Conservation (phyloP, 2,113 vertebrate species). For the Mesoclemmys tuberculata region DNA sequence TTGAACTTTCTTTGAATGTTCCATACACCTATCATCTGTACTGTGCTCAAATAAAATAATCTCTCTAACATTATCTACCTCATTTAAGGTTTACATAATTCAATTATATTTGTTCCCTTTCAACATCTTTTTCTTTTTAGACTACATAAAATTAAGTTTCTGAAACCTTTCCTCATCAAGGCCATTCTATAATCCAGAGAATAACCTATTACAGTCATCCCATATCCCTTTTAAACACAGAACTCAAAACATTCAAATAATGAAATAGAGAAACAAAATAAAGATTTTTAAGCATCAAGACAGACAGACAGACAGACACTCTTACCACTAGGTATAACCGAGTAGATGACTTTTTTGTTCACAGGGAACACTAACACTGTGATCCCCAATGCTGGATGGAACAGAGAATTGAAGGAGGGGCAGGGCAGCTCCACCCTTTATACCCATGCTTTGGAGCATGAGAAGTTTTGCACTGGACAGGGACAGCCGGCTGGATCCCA, state of each 20-base stretch:
- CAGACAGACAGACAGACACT: too few species aligned
- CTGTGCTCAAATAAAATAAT: not conserved
- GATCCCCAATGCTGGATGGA: too few species aligned
- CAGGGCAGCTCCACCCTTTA: too few species aligned
- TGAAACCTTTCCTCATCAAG: not conserved
- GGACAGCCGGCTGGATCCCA: too few species aligned
- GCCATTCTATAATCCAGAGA: not conserved
- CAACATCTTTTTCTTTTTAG: not conserved
- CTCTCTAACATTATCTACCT: slow-evolving; percentile 13
- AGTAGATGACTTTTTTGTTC: too few species aligned
- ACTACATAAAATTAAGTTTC: not conserved
- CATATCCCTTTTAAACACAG: not conserved
- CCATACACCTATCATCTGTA: not conserved
- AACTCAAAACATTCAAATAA: not conserved
- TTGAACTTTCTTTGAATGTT: not conserved
- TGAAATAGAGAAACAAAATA: not conserved
- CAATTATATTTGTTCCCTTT: slow-evolving; percentile 12
- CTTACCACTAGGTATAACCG: too few species aligned
- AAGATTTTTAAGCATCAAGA: too few species aligned
- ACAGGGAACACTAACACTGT: too few species aligned
- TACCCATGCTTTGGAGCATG: too few species aligned
- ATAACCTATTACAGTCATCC: not conserved
- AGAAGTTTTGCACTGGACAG: too few species aligned
- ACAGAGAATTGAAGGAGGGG: too few species aligned
- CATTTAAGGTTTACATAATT: not conserved